Evolutionary conservation across 2,113 vertebrate species (phyloP).

Genomic region (Gallinago undulata): DNA sequence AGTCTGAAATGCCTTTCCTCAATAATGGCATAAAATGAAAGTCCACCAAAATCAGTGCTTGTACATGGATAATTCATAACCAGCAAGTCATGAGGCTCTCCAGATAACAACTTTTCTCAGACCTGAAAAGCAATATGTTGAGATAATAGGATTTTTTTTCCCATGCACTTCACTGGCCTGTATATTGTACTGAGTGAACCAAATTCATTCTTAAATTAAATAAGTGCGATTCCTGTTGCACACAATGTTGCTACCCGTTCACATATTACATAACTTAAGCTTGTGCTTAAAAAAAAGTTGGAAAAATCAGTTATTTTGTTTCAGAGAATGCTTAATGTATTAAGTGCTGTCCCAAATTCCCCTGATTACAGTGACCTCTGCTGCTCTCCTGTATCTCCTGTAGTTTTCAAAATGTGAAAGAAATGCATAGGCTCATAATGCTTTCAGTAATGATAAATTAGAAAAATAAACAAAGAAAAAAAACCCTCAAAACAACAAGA

Average conservation of each 20-base stretch:
- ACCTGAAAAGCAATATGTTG: neutral
- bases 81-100: neutral
- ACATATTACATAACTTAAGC: neutral
- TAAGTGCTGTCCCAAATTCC: neutral
- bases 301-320: neutral
- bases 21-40: neutral
- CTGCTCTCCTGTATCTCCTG: neutral
- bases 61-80: neutral
- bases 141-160: neutral
- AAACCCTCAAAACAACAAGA: rapidly evolving
- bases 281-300: neutral
- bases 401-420: neutral
- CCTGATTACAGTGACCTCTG: neutral
- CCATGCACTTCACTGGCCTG: neutral
- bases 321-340: neutral
- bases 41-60: neutral
- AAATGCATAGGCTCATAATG: neutral
- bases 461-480: neutral
- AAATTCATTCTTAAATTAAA: neutral
- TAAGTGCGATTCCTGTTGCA: neutral
- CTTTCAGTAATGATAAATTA: neutral
- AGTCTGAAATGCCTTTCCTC: neutral
- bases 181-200: neutral
- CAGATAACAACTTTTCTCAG: neutral
- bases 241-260: neutral